These are phyloP conservation scores for Phoxinus phoxinus DNA, from an alignment of 2,113 vertebrate genomes.

Conservation along the genomic window DNA sequence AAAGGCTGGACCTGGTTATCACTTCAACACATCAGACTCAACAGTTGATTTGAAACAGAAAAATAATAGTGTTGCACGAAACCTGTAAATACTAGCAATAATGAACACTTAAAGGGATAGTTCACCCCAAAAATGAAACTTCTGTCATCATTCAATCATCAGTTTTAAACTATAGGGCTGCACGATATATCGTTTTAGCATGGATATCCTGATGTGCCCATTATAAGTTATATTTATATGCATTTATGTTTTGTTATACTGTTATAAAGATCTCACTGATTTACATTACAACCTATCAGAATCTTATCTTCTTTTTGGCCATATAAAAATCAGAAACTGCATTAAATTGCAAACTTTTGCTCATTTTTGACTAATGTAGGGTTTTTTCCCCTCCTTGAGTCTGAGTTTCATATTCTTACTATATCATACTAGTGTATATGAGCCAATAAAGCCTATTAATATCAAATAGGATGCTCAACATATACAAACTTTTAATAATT, in stretches of 20 bases:
- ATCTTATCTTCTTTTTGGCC: too few species aligned
- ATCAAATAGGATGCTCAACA: not conserved
- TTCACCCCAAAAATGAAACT: not conserved
- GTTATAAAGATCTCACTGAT: too few species aligned
- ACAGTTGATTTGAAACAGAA: not conserved
- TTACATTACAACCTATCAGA: too few species aligned
- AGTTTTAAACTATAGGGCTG: not conserved
- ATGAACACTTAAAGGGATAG: not conserved
- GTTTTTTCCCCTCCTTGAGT: too few species aligned
- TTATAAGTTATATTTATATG: too few species aligned
- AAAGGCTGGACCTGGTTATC: slow-evolving; percentile 32
- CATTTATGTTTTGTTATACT: too few species aligned
- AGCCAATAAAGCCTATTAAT: not conserved
- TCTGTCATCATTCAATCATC: not conserved
- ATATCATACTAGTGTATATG: not conserved
- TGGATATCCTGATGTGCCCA: too few species aligned
- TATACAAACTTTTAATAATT: not conserved
- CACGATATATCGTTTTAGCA: too few species aligned
- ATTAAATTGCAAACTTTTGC: too few species aligned
- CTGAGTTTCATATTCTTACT: too few species aligned
- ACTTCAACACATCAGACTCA: slow-evolving; percentile 13
- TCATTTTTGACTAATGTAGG: too few species aligned
- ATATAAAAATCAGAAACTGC: too few species aligned
- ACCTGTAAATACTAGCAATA: slow-evolving; percentile 10
- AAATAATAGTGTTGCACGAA: not conserved